A percentile compares a stretch with the other conserved stretches of the same genome.
These are phyloP conservation scores for Dipodomys stephensi DNA, from an alignment of 2,113 vertebrate species.

Conservation along the genomic window DNA sequence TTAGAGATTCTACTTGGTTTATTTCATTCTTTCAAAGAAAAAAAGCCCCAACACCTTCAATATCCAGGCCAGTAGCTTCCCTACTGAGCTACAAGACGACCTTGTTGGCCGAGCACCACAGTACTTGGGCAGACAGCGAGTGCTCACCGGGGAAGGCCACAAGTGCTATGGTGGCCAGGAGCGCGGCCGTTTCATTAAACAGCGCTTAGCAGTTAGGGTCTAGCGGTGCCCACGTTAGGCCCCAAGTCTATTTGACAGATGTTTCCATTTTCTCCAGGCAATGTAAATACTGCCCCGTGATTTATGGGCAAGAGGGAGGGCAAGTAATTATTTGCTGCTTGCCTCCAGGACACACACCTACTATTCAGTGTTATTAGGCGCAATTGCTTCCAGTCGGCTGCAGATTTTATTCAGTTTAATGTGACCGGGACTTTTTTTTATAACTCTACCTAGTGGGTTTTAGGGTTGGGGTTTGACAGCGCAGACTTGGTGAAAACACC, in stretches of 20 bases:
- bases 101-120: conserved; percentile 79
- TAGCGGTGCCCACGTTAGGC: conserved; percentile 71
- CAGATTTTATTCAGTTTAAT: conserved; percentile 83
- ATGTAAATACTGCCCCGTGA: conserved; percentile 83
- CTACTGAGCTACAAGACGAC: conserved; percentile 82
- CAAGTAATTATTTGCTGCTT: conserved; percentile 82
- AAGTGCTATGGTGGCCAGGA: conserved; percentile 78
- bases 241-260: conserved; percentile 83
- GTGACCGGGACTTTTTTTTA: conserved; percentile 80
- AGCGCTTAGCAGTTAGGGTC: conserved; percentile 82
- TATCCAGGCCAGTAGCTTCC: conserved; percentile 79
- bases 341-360: conserved; percentile 83
- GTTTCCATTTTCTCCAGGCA: conserved; percentile 82
- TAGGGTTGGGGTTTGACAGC: conserved; percentile 83
- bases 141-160: conserved; percentile 82
- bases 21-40: conserved; percentile 80
- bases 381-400: conserved; percentile 79
- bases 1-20: conserved; percentile 80
- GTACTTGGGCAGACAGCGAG: conserved; percentile 74
- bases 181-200: conserved; percentile 79
- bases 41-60: conserved; percentile 74
- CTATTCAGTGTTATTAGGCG: conserved; percentile 84
- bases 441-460: conserved; percentile 75
- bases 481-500: conserved; percentile 80
- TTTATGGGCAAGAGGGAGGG: conserved; percentile 83